phyloP scores from a whole-genome alignment of 2,888 invertebrate genomes.

The Eumacrocentrus americanus region DNA sequence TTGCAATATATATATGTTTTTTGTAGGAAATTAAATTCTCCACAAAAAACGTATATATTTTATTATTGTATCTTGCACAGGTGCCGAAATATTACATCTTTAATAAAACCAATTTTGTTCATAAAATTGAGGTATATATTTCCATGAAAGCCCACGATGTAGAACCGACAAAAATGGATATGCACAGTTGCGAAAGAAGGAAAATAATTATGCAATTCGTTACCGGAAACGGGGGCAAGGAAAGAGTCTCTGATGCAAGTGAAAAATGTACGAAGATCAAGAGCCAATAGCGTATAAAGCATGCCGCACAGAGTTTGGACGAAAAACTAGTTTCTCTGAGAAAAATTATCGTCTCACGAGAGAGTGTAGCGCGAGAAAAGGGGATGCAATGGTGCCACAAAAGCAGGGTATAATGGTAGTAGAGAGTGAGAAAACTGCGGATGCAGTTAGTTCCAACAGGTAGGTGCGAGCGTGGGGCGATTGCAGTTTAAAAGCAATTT shows the following conservation, averaged over 20 bases:
- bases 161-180: too few relatives aligned
- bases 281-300: neutral
- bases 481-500: constrained; percentile 44
- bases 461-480: constrained; percentile 38
- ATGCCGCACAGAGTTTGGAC: neutral
- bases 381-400: neutral
- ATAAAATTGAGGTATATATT: too few relatives aligned
- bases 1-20: too few relatives aligned
- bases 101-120: too few relatives aligned
- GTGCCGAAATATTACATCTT: too few relatives aligned
- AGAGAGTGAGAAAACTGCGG: constrained; percentile 10
- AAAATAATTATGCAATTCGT: constrained; percentile 5
- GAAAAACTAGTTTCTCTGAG: neutral
- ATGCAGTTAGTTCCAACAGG: constrained; percentile 45
- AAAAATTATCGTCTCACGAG: constrained; percentile 4
- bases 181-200: neutral
- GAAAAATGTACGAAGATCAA: constrained; percentile 8
- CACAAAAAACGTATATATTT: too few relatives aligned
- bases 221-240: constrained; percentile 1
- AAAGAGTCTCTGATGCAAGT: constrained; percentile 20
- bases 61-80: too few relatives aligned
- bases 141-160: too few relatives aligned
- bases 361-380: neutral
- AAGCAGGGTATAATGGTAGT: neutral
- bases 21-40: too few relatives aligned